Conservation (phyloP, 2,888 invertebrate species). For the Thera obeliscata region DNA sequence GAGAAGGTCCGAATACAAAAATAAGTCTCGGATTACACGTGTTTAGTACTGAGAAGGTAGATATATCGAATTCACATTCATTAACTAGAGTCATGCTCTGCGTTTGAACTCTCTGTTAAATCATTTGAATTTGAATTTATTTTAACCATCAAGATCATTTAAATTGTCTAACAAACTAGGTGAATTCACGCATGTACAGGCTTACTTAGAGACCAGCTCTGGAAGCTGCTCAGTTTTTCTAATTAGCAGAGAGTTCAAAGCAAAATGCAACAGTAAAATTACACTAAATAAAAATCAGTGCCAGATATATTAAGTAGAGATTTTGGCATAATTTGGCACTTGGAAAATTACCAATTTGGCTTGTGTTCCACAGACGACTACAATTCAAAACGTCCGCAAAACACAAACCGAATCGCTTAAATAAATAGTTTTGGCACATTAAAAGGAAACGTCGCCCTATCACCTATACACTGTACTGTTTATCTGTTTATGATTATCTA, state of each 20-base stretch:
- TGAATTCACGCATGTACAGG: not conserved
- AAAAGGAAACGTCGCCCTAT: conserved; percentile 55
- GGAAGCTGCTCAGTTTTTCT: not conserved
- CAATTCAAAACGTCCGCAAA: conserved; percentile 8
- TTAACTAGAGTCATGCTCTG: conserved; percentile 24
- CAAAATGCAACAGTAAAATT: conserved; percentile 36
- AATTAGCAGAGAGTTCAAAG: conserved; percentile 31
- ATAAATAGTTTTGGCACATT: conserved; percentile 61
- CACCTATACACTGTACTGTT: conserved; percentile 56
- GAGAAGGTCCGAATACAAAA: conserved; percentile 61
- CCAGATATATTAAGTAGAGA: conserved; percentile 42
- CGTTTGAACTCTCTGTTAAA: conserved; percentile 23
- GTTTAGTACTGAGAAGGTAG: conserved; percentile 36
- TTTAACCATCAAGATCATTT: not conserved
- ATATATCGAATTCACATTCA: conserved; percentile 28
- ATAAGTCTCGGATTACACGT: conserved; percentile 50
- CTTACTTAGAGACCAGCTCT: not conserved
- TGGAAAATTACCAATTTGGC: conserved; percentile 46
- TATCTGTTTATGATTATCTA: conserved; percentile 60
- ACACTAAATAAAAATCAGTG: conserved; percentile 45
- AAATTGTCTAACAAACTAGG: not conserved
- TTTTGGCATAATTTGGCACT: conserved; percentile 53
- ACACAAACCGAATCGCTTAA: conserved; percentile 30
- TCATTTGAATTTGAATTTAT: not conserved
- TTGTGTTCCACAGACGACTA: conserved; percentile 27